Evolutionary conservation across 2,113 vertebrate species (phyloP).

Genomic region (Odocoileus virginianus): DNA sequence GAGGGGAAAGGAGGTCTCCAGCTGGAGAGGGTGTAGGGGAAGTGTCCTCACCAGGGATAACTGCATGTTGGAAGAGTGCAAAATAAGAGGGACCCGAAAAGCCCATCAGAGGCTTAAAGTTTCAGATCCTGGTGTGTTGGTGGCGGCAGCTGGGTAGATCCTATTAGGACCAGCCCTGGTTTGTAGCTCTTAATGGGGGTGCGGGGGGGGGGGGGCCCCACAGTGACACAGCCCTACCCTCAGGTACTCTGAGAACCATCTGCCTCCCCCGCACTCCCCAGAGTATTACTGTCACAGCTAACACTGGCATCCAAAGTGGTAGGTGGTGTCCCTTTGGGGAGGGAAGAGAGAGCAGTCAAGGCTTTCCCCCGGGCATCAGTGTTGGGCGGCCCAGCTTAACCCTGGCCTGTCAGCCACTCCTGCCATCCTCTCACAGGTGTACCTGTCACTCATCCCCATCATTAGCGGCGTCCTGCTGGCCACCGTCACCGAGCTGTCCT

Average conservation of each 20-base stretch:
- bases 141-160: not conserved
- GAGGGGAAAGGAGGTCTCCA: not conserved
- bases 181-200: not conserved
- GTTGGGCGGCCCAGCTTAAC: not conserved
- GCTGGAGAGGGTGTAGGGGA: not conserved
- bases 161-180: not conserved
- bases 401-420: not conserved
- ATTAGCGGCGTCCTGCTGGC: constrained; percentile 96
- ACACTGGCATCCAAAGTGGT: not conserved
- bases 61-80: not conserved
- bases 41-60: not conserved
- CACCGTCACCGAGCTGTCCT: constrained; percentile 94
- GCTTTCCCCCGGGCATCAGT: not conserved
- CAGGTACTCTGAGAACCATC: not conserved
- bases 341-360: not conserved
- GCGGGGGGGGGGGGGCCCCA: not conserved
- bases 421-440: constrained; percentile 83
- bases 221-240: not conserved
- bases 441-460: constrained; percentile 95
- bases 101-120: not conserved
- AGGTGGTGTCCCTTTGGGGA: not conserved
- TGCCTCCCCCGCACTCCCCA: not conserved
- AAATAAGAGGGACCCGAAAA: not conserved
- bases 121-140: not conserved
- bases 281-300: not conserved